Evolutionary conservation across 1,140 invertebrate species (phyloP).

Genomic region (Eulimnadia texana): DNA sequence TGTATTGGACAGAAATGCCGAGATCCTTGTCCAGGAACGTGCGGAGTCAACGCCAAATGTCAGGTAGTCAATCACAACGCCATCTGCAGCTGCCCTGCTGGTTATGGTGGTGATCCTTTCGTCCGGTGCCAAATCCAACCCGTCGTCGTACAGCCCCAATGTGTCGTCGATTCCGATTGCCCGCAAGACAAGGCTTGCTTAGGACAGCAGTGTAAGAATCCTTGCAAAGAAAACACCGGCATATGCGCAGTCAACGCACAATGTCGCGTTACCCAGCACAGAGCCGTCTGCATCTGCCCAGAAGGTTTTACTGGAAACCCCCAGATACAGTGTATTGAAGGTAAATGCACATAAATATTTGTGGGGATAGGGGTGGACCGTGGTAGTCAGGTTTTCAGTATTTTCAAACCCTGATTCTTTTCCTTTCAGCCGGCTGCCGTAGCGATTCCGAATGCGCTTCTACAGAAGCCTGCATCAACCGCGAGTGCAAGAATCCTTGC

Average conservation of each 20-base stretch:
- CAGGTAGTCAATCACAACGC: slow-evolving; percentile 54
- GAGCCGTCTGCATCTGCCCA: slow-evolving; percentile 66
- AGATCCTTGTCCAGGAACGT: slow-evolving; percentile 52
- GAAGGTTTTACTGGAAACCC: slow-evolving; percentile 74
- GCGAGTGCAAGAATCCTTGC: slow-evolving; percentile 68
- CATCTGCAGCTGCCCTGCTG: slow-evolving; percentile 54
- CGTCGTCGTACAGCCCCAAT: slow-evolving; percentile 37
- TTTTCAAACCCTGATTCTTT: slow-evolving; percentile 7
- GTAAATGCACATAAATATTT: slow-evolving; percentile 6
- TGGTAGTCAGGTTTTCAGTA: neutral
- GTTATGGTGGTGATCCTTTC: slow-evolving; percentile 55
- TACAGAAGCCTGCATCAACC: slow-evolving; percentile 66
- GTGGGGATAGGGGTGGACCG: too few relatives aligned
- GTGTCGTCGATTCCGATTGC: slow-evolving; percentile 62
- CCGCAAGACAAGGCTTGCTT: slow-evolving; percentile 68
- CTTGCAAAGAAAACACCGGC: slow-evolving; percentile 46
- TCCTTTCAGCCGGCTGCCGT: slow-evolving; percentile 58
- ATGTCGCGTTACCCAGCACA: slow-evolving; percentile 62
- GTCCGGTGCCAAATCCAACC: slow-evolving; percentile 44
- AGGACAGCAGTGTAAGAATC: slow-evolving; percentile 55
- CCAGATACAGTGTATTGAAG: slow-evolving; percentile 45
- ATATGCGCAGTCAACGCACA: slow-evolving; percentile 55
- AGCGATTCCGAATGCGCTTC: slow-evolving; percentile 67
- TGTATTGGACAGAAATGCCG: slow-evolving; percentile 64
- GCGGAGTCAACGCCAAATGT: slow-evolving; percentile 73